A percentile compares a stretch with the other conserved stretches of the same genome.
Conservation (phyloP, 2,113 vertebrate genomes). For the Pontoporia blainvillei region DNA sequence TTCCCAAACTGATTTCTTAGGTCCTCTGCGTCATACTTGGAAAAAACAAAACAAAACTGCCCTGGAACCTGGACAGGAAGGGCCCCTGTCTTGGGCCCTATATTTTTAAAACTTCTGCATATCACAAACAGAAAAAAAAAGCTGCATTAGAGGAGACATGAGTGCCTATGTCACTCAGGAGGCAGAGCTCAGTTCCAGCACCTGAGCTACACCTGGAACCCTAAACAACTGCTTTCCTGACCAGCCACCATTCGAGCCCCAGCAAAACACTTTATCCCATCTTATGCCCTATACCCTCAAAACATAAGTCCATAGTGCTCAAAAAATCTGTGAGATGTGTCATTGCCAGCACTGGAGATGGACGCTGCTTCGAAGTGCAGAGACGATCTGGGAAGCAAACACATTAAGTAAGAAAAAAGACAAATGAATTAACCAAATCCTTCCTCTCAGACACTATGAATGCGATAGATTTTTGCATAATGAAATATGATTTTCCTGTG, state of each 20-base stretch:
- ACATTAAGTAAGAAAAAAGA: neutral
- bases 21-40: neutral
- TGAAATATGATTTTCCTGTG: neutral
- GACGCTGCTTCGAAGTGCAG: neutral
- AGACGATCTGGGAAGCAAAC: neutral
- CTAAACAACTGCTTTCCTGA: neutral
- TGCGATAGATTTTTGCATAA: neutral
- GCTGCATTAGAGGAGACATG: neutral
- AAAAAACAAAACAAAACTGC: neutral
- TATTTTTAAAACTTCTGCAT: neutral
- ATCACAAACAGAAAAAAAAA: neutral
- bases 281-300: neutral
- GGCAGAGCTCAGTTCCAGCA: neutral
- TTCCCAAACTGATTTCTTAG: conserved; percentile 28
- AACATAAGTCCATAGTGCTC: neutral
- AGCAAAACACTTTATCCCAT: neutral
- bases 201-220: neutral
- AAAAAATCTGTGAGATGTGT: neutral
- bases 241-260: neutral
- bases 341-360: neutral
- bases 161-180: neutral
- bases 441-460: neutral
- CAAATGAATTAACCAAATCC: neutral
- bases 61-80: neutral
- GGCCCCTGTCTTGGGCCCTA: neutral